phyloP scores from a whole-genome alignment of 2,797 vertebrate genomes.

The Serranus cabrilla region DNA sequence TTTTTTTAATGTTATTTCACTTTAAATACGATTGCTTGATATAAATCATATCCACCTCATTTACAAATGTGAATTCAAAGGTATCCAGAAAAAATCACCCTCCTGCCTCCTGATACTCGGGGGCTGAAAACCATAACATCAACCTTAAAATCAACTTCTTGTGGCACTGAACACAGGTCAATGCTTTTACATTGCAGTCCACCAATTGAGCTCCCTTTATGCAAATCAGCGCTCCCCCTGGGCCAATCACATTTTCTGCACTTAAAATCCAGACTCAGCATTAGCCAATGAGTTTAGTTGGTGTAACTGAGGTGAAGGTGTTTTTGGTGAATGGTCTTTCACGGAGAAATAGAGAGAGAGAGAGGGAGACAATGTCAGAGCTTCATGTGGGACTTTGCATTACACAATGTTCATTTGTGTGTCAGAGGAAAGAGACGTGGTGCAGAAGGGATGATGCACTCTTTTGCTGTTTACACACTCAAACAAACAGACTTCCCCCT shows the following conservation, averaged over 20 bases:
- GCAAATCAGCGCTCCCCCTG: conserved; percentile 44
- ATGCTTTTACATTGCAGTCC: conserved; percentile 53
- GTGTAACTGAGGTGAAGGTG: conserved; percentile 44
- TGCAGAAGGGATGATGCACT: conserved; percentile 42
- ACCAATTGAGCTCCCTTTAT: conserved; percentile 62
- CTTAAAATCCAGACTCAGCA: conserved; percentile 49
- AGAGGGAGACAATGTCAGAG: conserved; percentile 18
- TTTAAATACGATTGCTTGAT: neutral
- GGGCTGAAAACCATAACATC: conserved; percentile 58
- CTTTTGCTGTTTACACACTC: conserved; percentile 57
- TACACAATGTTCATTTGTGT: conserved; percentile 12
- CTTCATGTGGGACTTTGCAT: neutral
- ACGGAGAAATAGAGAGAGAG: conserved; percentile 15
- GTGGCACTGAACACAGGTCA: conserved; percentile 65
- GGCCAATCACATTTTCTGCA: conserved; percentile 55
- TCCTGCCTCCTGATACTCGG: neutral
- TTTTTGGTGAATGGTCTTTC: conserved; percentile 59
- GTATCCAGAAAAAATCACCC: neutral
- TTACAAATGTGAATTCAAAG: neutral
- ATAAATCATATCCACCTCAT: neutral
- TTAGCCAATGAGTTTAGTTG: conserved; percentile 56
- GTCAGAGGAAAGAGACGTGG: conserved; percentile 10
- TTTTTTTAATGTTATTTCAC: neutral
- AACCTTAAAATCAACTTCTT: conserved; percentile 62
- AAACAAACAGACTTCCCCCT: conserved; percentile 52